phyloP scores from a whole-genome alignment of 2,797 vertebrate species.

The Pristis pectinata region DNA sequence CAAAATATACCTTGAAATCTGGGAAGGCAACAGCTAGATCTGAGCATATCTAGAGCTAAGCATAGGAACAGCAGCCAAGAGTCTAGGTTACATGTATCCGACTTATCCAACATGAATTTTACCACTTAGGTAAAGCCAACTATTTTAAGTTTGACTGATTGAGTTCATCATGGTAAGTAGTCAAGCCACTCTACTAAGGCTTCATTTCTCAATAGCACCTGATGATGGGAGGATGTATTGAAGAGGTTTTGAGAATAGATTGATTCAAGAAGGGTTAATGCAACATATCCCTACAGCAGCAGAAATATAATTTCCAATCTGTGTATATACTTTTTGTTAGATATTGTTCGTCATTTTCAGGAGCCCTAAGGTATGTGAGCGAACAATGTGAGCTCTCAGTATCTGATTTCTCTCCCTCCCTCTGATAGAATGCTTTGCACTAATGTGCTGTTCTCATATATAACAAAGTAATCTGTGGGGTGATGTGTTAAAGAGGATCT shows the following conservation, averaged over 20 bases:
- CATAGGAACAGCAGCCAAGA: background rate
- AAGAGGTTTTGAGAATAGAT: background rate
- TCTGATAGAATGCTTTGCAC: background rate
- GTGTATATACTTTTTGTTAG: background rate
- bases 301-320: background rate
- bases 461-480: background rate
- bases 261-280: background rate
- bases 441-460: background rate
- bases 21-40: background rate
- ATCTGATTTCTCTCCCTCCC: background rate
- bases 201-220: background rate
- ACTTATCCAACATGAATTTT: background rate
- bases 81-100: background rate
- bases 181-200: background rate
- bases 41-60: background rate
- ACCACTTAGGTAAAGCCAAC: background rate
- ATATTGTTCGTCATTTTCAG: background rate
- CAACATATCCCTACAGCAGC: background rate
- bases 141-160: constrained; percentile 11
- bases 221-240: background rate
- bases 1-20: background rate
- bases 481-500: background rate
- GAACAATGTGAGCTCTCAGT: background rate
- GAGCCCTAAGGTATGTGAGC: background rate
- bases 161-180: background rate